A percentile compares a stretch with the other conserved stretches of the same genome.
These are phyloP conservation scores for Protaetia brevitarsis DNA, from an alignment of 1,140 invertebrate species.

Conservation along the genomic window DNA sequence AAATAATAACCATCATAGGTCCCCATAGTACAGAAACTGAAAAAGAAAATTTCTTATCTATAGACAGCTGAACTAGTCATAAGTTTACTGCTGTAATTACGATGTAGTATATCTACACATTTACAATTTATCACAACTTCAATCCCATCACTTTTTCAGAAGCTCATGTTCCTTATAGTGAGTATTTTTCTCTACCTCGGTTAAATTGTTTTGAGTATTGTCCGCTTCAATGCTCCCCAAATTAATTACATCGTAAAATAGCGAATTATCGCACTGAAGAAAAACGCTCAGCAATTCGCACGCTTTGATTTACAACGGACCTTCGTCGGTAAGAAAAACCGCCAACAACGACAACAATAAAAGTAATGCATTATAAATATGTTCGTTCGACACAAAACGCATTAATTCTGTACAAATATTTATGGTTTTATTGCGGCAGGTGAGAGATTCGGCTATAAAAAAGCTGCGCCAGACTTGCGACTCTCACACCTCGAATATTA, in stretches of 20 bases:
- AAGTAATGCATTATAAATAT: slow-evolving; percentile 37
- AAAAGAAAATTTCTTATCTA: no score
- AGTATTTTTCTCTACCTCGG: no score
- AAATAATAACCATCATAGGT: no score
- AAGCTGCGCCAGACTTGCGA: slow-evolving; percentile 28
- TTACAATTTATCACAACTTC: no score
- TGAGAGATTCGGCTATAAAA: slow-evolving; percentile 36
- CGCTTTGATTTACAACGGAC: not conserved
- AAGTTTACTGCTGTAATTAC: no score
- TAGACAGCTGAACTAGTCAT: no score
- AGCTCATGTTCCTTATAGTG: no score
- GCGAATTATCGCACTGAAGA: no score
- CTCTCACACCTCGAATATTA: slow-evolving; percentile 43
- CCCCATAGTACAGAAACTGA: no score
- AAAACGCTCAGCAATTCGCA: slow-evolving; percentile 1
- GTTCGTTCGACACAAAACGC: slow-evolving; percentile 32
- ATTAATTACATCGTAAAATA: not conserved
- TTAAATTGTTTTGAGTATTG: not conserved
- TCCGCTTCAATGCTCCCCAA: not conserved
- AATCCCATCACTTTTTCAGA: no score
- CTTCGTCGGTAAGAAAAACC: not conserved
- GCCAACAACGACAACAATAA: slow-evolving; percentile 22
- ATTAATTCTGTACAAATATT: slow-evolving; percentile 46
- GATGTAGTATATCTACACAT: no score
- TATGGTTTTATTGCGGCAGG: slow-evolving; percentile 46